These are phyloP conservation scores for Metopolophium dirhodum DNA, from an alignment of 1,140 invertebrate genomes.

Conservation along the genomic window DNA sequence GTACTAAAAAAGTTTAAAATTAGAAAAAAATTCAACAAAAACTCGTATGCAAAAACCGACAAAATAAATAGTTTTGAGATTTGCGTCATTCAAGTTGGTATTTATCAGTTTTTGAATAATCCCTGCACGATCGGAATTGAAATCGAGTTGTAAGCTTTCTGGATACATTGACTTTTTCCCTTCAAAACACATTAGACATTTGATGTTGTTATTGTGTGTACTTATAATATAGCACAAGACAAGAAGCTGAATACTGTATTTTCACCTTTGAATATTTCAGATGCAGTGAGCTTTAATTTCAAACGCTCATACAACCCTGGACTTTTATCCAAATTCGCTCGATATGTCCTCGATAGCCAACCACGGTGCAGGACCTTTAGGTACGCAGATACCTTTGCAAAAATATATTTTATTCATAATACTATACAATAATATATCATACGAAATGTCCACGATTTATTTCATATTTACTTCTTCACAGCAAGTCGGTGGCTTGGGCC, in stretches of 20 bases:
- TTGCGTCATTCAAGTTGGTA: background rate
- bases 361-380: background rate
- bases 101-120: background rate
- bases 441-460: background rate
- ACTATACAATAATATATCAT: background rate
- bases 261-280: slow-evolving; percentile 46
- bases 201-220: background rate
- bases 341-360: slow-evolving; percentile 9
- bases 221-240: background rate
- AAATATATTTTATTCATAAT: background rate
- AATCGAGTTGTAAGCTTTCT: background rate
- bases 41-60: background rate
- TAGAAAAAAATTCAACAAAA: background rate
- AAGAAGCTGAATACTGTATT: background rate
- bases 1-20: slow-evolving; percentile 14
- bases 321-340: background rate
- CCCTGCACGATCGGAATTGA: background rate
- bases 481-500: background rate
- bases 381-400: background rate
- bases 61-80: background rate
- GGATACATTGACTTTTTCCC: background rate
- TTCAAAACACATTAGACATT: background rate
- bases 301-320: background rate
- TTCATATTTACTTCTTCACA: slow-evolving; percentile 11
- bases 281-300: slow-evolving; percentile 21